These are phyloP conservation scores for Trichosurus vulpecula DNA, from an alignment of 2,797 vertebrate species.

Conservation along the genomic window DNA sequence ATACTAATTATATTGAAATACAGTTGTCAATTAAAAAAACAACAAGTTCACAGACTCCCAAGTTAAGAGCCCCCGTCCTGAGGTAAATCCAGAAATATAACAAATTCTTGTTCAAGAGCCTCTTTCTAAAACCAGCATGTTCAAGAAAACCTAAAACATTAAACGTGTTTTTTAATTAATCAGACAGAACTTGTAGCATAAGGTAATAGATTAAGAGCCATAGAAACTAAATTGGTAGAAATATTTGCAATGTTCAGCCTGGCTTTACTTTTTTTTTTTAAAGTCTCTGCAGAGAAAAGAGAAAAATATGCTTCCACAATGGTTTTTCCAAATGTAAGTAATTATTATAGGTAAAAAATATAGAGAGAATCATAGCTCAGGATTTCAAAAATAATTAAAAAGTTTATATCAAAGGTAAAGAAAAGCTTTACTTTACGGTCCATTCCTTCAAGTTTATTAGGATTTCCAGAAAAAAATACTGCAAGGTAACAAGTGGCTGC, in stretches of 20 bases:
- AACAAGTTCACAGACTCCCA: background rate
- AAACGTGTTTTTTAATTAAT: background rate
- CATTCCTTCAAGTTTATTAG: conserved; percentile 95
- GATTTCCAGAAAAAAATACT: conserved; percentile 96
- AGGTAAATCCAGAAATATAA: background rate
- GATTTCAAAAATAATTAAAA: conserved; percentile 55
- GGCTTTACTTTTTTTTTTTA: conserved; percentile 53
- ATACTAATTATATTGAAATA: background rate
- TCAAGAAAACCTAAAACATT: background rate
- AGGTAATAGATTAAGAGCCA: conserved; percentile 4
- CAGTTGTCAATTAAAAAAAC: background rate
- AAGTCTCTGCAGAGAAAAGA: conserved; percentile 44
- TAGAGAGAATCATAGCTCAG: conserved; percentile 9
- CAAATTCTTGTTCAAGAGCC: background rate
- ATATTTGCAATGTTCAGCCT: background rate
- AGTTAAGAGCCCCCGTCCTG: background rate
- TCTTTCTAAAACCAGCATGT: background rate
- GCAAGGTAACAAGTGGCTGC: conserved; percentile 92
- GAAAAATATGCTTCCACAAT: conserved; percentile 45
- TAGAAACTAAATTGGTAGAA: conserved; percentile 33
- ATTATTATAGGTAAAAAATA: conserved; percentile 50
- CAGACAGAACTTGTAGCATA: background rate
- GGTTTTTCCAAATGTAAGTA: conserved; percentile 64
- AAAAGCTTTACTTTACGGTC: conserved; percentile 93
- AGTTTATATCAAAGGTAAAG: conserved; percentile 73